Percentiles rank a stretch among this genome's conserved stretches.
Evolutionary conservation across 2,113 vertebrate species (phyloP).

Genomic region (Tragulus kanchil): DNA sequence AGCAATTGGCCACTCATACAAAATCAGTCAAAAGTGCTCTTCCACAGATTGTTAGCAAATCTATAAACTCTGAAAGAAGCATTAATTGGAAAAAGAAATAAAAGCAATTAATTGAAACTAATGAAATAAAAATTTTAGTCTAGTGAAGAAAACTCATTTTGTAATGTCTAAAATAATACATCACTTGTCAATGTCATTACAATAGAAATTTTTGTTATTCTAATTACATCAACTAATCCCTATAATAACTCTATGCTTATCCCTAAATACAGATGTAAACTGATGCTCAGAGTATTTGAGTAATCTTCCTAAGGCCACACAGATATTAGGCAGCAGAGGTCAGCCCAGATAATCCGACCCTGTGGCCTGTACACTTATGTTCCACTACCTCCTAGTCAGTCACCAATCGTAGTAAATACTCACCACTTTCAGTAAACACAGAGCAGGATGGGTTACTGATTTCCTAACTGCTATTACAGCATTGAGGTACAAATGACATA

Average conservation of each 20-base stretch:
- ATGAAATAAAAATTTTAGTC: slow-evolving; percentile 26
- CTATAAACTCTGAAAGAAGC: slow-evolving; percentile 28
- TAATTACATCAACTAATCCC: not conserved
- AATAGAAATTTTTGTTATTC: not conserved
- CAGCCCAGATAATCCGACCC: not conserved
- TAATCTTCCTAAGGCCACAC: not conserved
- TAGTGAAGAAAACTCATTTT: not conserved
- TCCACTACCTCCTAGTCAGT: not conserved
- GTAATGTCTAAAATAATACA: not conserved
- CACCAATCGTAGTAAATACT: not conserved
- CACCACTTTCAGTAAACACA: not conserved
- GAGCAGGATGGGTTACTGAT: not conserved
- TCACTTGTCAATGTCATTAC: not conserved
- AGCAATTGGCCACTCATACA: not conserved
- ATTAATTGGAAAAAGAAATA: not conserved
- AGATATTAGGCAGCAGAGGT: not conserved
- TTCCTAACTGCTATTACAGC: not conserved
- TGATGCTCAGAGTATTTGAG: not conserved
- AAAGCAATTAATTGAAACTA: slow-evolving; percentile 14
- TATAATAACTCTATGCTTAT: not conserved
- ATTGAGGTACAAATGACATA: not conserved
- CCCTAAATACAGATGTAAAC: not conserved
- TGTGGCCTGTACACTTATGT: accelerated
- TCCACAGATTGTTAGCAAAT: not conserved
- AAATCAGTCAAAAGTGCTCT: not conserved